Percentiles rank a stretch among this genome's conserved stretches.
phyloP scores from a whole-genome alignment of 2,113 vertebrate genomes.

The Austrofundulus limnaeus region DNA sequence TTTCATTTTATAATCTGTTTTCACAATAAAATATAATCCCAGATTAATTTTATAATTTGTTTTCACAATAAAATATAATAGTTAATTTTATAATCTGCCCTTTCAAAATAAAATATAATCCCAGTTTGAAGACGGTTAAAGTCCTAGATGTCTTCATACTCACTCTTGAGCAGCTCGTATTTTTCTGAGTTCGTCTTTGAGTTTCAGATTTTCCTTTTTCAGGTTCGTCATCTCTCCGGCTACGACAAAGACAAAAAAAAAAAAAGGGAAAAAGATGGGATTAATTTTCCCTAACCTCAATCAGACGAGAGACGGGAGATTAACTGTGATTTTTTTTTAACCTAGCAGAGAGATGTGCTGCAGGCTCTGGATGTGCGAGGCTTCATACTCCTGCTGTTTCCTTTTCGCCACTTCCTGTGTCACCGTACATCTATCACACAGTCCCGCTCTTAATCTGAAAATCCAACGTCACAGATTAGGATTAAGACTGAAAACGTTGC shows the following conservation, averaged over 20 bases:
- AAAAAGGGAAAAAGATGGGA: too few relatives aligned
- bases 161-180: constrained; percentile 61
- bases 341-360: constrained; percentile 90
- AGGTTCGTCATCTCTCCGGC: constrained; percentile 72
- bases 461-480: constrained; percentile 4
- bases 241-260: too few relatives aligned
- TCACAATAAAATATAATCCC: neutral
- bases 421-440: constrained; percentile 94
- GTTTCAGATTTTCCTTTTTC: constrained; percentile 74
- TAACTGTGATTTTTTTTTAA: too few relatives aligned
- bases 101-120: neutral
- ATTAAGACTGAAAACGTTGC: neutral
- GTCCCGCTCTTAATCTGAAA: constrained; percentile 88
- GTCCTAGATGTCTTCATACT: constrained; percentile 39
- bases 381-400: constrained; percentile 89
- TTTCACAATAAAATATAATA: neutral
- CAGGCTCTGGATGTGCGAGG: constrained; percentile 86
- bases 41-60: too few relatives aligned
- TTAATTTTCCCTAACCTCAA: neutral
- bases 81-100: too few relatives aligned
- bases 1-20: neutral
- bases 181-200: constrained; percentile 67
- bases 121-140: too few relatives aligned
- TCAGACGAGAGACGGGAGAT: neutral
- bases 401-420: constrained; percentile 93